phyloP scores from a whole-genome alignment of 2,797 vertebrate genomes.

The Hippoglossus hippoglossus region DNA sequence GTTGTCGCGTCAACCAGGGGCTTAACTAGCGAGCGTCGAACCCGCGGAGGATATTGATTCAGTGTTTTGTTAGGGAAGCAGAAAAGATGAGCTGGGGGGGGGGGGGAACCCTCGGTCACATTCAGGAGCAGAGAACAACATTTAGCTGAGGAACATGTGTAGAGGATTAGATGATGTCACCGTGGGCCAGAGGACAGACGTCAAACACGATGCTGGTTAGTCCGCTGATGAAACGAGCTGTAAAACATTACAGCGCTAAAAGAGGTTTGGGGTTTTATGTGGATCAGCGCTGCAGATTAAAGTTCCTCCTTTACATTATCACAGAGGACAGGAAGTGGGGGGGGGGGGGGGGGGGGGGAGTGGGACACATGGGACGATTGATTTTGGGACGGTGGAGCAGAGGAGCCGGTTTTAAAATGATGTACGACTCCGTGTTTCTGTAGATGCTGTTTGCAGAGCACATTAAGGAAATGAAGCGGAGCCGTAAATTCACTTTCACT shows the following conservation, averaged over 20 bases:
- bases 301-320: neutral
- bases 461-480: neutral
- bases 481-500: neutral
- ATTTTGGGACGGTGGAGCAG: slow-evolving; percentile 17
- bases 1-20: slow-evolving; percentile 27
- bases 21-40: slow-evolving; percentile 39
- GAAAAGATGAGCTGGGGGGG: slow-evolving; percentile 37
- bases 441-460: neutral
- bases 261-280: neutral
- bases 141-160: neutral
- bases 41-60: slow-evolving; percentile 56
- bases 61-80: slow-evolving; percentile 46
- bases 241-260: slow-evolving; percentile 4
- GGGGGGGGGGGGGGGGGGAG: neutral
- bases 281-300: slow-evolving; percentile 6
- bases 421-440: neutral
- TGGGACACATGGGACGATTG: slow-evolving; percentile 31
- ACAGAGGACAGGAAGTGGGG: neutral
- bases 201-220: neutral
- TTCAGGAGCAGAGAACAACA: slow-evolving; percentile 26
- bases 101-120: slow-evolving; percentile 40
- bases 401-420: slow-evolving; percentile 11
- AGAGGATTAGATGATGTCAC: slow-evolving; percentile 5
- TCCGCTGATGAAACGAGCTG: neutral
- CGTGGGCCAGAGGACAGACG: neutral